Percentiles rank a stretch among this genome's conserved stretches.
These are phyloP conservation scores for Jaculus jaculus DNA, from an alignment of 2,113 vertebrate genomes.

Conservation along the genomic window DNA sequence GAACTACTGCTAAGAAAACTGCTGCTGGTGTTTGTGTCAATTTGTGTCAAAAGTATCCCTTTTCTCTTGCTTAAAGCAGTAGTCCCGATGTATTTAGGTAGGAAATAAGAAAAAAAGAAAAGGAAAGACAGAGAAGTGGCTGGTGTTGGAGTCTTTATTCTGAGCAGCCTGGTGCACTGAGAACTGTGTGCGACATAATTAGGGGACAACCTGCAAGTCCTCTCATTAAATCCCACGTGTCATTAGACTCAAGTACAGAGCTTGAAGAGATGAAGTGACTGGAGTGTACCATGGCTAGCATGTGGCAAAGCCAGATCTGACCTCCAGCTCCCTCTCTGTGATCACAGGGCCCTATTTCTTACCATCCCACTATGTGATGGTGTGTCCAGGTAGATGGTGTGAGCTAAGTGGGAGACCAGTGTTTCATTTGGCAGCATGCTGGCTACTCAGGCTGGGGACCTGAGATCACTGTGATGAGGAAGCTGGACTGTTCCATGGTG, in stretches of 20 bases:
- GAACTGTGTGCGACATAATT: not conserved
- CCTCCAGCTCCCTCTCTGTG: not conserved
- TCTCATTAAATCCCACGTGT: not conserved
- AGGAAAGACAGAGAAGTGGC: not conserved
- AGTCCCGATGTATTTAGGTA: not conserved
- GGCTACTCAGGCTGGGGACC: not conserved
- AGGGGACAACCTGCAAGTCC: not conserved
- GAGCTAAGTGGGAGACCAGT: not conserved
- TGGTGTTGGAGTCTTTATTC: not conserved
- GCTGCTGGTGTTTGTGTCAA: slow-evolving; percentile 15
- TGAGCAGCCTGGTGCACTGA: not conserved
- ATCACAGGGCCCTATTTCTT: not conserved
- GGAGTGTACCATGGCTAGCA: not conserved
- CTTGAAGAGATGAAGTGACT: not conserved
- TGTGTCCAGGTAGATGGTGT: not conserved
- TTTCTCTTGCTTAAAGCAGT: not conserved
- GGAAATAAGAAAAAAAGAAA: not conserved
- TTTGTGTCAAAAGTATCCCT: slow-evolving; percentile 1
- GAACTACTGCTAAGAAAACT: not conserved
- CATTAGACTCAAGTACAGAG: not conserved
- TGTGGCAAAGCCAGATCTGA: not conserved
- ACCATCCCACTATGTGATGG: not conserved
- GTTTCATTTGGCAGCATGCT: not conserved
- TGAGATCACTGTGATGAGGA: not conserved
- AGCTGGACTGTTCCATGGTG: not conserved